Evolutionary conservation across 2,113 vertebrate genomes (phyloP), one percentile per base, ranked within the genome.

Genomic region (Triplophysa dalaica): DNA sequence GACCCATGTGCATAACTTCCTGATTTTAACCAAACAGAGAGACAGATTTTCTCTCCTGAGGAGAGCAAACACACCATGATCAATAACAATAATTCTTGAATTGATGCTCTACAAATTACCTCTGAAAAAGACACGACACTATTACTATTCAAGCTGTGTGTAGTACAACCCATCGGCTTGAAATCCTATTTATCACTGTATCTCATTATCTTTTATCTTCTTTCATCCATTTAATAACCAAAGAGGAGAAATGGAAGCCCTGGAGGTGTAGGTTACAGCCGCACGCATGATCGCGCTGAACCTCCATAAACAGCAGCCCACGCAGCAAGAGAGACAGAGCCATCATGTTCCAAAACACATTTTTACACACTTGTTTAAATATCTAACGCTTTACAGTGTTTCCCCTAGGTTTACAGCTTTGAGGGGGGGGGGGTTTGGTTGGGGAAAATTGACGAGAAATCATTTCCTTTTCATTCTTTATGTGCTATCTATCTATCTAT

Each of bases 261-360:
- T 83, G 84, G 83, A 90, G 89, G 90, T 92, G 87, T 91, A 84
- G 90, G 91, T 90, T 91, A 92, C 78, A 29, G 85, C 88, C 88
- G 86, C 85, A 88, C 7, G 63, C 90, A 75, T 82, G 84, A 79
- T 14, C 82, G 88, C 83, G 24, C 81, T 0, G 62, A 86, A 80
- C 87, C 87, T 83, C 89, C 83, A 89, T 29, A 29, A 3, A 86
- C 79, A 21, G 82, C 54, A 64, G 33, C 45, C 33, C 33, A 29
- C 26, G 3, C 26, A 29, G 26, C 26, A 29, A 29, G 26, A 29
- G 26, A 29, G 26, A 26, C 1, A 29, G 3, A 29, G 26, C 26
- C 26, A 29, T 29, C 26, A 29, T 29, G 26, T 29, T 29, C 26
- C 26, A 29, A 29, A 3, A 29, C 26, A 29, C 26, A 29, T 29